Evolutionary conservation across 2,888 invertebrate species (phyloP).

Genomic region (Erynnis tages): DNA sequence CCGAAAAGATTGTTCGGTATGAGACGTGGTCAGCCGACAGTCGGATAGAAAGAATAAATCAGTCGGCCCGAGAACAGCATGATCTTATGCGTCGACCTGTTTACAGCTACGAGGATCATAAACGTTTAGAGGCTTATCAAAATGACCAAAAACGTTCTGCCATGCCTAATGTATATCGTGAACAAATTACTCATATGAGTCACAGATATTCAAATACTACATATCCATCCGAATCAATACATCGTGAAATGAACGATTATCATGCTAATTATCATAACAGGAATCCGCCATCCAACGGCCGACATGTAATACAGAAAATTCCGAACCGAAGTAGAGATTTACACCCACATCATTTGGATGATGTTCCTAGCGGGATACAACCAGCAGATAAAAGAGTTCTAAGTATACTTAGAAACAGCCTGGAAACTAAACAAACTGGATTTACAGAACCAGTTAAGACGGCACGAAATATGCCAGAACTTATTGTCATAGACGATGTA

Average conservation of each 20-base stretch:
- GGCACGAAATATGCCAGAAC: slow-evolving; percentile 68
- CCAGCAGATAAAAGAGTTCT: slow-evolving; percentile 87
- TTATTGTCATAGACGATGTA: slow-evolving; percentile 74
- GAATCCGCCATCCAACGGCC: slow-evolving; percentile 51
- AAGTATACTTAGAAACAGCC: slow-evolving; percentile 85
- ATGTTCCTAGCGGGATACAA: slow-evolving; percentile 56
- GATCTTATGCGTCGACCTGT: slow-evolving; percentile 71
- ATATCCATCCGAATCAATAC: slow-evolving; percentile 51
- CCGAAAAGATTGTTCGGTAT: slow-evolving; percentile 71
- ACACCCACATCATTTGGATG: slow-evolving; percentile 56
- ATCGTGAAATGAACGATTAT: slow-evolving; percentile 59
- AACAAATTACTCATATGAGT: slow-evolving; percentile 51
- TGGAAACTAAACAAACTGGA: slow-evolving; percentile 84
- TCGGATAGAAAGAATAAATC: slow-evolving; percentile 65
- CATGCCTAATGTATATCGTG: slow-evolving; percentile 52
- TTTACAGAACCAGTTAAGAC: slow-evolving; percentile 78
- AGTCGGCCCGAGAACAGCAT: slow-evolving; percentile 64
- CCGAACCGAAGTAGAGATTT: slow-evolving; percentile 60
- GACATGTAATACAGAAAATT: slow-evolving; percentile 67
- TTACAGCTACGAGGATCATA: slow-evolving; percentile 69
- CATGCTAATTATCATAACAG: slow-evolving; percentile 62
- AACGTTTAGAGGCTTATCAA: slow-evolving; percentile 68
- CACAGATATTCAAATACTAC: slow-evolving; percentile 55
- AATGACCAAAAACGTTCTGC: slow-evolving; percentile 64
- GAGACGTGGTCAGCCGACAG: slow-evolving; percentile 72